Evolutionary conservation across 2,888 invertebrate genomes (phyloP).

Genomic region (Heliconius charithonia): DNA sequence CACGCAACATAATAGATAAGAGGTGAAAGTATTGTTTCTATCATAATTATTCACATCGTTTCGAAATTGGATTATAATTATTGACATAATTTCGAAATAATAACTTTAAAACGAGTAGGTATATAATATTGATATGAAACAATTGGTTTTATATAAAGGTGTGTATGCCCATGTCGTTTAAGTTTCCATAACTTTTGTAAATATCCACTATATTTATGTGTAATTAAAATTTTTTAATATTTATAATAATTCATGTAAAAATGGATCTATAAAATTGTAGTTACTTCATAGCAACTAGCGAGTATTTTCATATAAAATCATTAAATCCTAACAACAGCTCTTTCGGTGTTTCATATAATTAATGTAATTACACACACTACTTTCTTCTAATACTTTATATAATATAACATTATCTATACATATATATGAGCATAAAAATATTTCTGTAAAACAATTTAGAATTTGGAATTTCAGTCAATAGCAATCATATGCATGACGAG

Average conservation of each 20-base stretch:
- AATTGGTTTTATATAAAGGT: background rate
- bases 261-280: background rate
- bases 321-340: background rate
- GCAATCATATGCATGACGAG: background rate
- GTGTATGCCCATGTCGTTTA: no score
- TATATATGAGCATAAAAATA: conserved; percentile 4
- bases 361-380: background rate
- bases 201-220: background rate
- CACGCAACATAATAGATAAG: background rate
- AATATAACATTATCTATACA: background rate
- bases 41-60: no score
- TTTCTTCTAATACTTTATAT: background rate
- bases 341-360: background rate
- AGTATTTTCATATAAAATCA: background rate
- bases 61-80: background rate
- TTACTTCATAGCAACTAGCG: background rate
- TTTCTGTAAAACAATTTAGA: conserved; percentile 7
- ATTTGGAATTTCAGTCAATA: conserved; percentile 5
- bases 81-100: background rate
- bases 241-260: background rate
- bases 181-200: no score
- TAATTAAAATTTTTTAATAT: background rate
- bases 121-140: background rate
- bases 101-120: background rate
- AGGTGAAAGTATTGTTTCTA: background rate